A percentile compares a stretch with the other conserved stretches of the same genome.
These are phyloP conservation scores for Struthidea cinerea DNA, from an alignment of 2,113 vertebrate species.

Conservation along the genomic window DNA sequence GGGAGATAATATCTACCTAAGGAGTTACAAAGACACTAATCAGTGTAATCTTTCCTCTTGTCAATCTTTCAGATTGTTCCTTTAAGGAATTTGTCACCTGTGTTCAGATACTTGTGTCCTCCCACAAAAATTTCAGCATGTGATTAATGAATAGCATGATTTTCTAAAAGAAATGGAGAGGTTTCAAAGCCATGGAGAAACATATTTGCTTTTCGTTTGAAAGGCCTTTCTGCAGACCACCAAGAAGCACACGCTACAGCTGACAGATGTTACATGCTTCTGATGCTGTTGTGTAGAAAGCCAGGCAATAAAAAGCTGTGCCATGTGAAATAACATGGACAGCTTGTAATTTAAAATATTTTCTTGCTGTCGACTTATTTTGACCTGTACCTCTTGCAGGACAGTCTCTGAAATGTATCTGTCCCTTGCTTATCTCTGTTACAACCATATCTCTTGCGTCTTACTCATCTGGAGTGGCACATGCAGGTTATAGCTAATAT, in stretches of 20 bases:
- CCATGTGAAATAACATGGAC: neutral
- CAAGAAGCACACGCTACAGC: neutral
- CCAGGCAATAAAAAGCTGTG: neutral
- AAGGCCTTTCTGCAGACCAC: neutral
- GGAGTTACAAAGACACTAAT: neutral
- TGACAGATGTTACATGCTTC: neutral
- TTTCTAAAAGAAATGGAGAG: neutral
- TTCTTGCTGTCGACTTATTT: neutral
- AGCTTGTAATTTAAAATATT: neutral
- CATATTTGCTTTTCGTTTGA: neutral
- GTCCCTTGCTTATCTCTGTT: neutral
- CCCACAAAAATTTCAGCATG: neutral
- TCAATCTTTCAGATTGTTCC: neutral
- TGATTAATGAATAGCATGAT: neutral
- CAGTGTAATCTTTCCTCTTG: neutral
- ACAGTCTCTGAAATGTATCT: neutral
- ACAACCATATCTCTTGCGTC: neutral
- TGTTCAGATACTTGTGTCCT: neutral
- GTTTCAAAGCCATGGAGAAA: neutral
- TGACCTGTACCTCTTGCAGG: neutral
- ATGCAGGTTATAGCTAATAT: neutral
- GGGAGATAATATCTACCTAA: neutral
- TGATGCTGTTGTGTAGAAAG: neutral
- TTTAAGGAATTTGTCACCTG: neutral
- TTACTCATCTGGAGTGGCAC: neutral